A percentile compares a stretch with the other conserved stretches of the same genome.
phyloP scores from a whole-genome alignment of 2,888 invertebrate species.

The Eristalis tenax region DNA sequence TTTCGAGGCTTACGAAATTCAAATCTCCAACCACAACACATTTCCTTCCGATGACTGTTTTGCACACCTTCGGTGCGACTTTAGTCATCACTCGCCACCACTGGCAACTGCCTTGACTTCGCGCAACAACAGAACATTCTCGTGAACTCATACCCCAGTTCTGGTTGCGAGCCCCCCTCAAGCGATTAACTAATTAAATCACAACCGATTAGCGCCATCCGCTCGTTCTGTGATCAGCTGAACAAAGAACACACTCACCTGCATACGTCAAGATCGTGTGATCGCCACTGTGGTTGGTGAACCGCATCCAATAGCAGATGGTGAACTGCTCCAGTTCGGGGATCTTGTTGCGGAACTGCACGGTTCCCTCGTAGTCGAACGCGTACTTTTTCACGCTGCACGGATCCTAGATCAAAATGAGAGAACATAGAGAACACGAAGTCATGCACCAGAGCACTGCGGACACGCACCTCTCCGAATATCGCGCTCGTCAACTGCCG shows the following conservation, averaged over 20 bases:
- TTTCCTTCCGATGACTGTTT: neutral
- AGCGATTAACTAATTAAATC: neutral
- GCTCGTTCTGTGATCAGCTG: neutral
- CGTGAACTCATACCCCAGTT: neutral
- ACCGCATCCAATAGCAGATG: conserved; percentile 91
- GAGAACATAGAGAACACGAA: neutral
- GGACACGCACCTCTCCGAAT: conserved; percentile 72
- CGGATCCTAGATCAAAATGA: conserved; percentile 80
- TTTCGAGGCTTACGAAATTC: neutral
- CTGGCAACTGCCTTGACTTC: neutral
- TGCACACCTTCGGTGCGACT: neutral
- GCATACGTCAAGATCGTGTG: conserved; percentile 92
- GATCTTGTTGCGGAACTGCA: conserved; percentile 87
- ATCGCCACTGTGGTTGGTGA: conserved; percentile 90
- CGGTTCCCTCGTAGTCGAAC: conserved; percentile 86
- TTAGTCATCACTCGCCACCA: neutral
- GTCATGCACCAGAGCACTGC: conserved; percentile 1
- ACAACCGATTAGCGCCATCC: neutral
- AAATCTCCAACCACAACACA: neutral
- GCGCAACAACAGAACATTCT: neutral
- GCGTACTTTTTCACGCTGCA: conserved; percentile 87
- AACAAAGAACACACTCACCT: conserved; percentile 82
- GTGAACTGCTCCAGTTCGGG: conserved; percentile 92
- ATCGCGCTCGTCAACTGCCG: conserved; percentile 55
- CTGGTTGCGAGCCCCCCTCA: neutral